Evolutionary conservation across 2,888 invertebrate species (phyloP).

Genomic region (Xanthia togata): DNA sequence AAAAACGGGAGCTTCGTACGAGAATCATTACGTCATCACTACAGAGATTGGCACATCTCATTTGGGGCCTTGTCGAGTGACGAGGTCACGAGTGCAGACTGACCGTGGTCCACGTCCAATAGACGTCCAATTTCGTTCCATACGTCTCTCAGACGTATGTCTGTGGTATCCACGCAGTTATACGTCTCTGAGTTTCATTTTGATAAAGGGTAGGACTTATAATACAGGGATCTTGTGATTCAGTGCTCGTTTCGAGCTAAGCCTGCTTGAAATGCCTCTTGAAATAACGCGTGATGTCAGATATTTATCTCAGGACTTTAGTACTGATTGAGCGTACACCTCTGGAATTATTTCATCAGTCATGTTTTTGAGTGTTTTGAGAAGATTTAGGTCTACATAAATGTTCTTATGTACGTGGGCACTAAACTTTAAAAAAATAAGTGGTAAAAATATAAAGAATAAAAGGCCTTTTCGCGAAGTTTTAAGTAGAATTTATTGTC

Average conservation of each 20-base stretch:
- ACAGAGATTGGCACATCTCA: constrained; percentile 18
- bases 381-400: background rate
- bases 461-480: too few relatives aligned
- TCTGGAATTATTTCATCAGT: constrained; percentile 38
- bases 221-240: constrained; percentile 53
- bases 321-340: constrained; percentile 44
- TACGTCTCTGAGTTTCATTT: constrained; percentile 37
- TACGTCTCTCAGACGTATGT: constrained; percentile 11
- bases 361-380: constrained; percentile 11
- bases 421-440: too few relatives aligned
- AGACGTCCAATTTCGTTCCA: constrained; percentile 40
- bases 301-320: constrained; percentile 52
- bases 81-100: constrained; percentile 38
- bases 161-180: constrained; percentile 25
- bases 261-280: constrained; percentile 46
- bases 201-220: constrained; percentile 46
- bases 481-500: too few relatives aligned
- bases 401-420: too few relatives aligned
- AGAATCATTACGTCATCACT: constrained; percentile 42
- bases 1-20: constrained; percentile 19
- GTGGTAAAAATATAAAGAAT: too few relatives aligned
- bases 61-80: constrained; percentile 43
- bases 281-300: constrained; percentile 50
- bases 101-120: constrained; percentile 24
- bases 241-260: constrained; percentile 56